Evolutionary conservation across 2,888 invertebrate species (phyloP).

Genomic region (Alloplasta piceator): DNA sequence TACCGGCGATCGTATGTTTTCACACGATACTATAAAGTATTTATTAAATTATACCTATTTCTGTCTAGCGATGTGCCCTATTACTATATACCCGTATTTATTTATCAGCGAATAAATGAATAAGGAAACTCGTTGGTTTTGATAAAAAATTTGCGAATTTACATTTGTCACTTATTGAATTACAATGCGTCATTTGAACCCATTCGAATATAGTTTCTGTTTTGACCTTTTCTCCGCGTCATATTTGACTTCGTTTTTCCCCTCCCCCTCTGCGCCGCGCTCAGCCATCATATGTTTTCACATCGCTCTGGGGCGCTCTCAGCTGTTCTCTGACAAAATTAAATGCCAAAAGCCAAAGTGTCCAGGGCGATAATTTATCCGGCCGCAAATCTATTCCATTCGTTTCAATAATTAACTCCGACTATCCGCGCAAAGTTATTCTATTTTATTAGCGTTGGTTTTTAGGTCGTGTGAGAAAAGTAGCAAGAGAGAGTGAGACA

Average conservation of each 20-base stretch:
- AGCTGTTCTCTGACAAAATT: constrained; percentile 8
- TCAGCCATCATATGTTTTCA: not conserved
- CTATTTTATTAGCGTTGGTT: no score
- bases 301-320: not conserved
- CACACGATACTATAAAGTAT: constrained; percentile 11
- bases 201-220: constrained; percentile 37
- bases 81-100: not conserved
- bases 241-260: constrained; percentile 15
- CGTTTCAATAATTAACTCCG: no score
- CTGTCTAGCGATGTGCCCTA: not conserved
- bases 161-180: constrained; percentile 41
- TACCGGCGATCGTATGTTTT: not conserved
- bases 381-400: not conserved
- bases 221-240: constrained; percentile 35
- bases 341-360: constrained; percentile 28
- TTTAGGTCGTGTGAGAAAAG: no score
- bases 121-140: not conserved
- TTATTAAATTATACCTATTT: constrained; percentile 29
- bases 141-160: constrained; percentile 3
- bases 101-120: not conserved
- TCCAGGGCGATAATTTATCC: constrained; percentile 1
- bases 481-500: no score
- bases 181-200: constrained; percentile 17
- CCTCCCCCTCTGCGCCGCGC: not conserved
- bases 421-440: no score